These are phyloP conservation scores for Platalea minor DNA, from an alignment of 2,797 vertebrate species.

Conservation along the genomic window DNA sequence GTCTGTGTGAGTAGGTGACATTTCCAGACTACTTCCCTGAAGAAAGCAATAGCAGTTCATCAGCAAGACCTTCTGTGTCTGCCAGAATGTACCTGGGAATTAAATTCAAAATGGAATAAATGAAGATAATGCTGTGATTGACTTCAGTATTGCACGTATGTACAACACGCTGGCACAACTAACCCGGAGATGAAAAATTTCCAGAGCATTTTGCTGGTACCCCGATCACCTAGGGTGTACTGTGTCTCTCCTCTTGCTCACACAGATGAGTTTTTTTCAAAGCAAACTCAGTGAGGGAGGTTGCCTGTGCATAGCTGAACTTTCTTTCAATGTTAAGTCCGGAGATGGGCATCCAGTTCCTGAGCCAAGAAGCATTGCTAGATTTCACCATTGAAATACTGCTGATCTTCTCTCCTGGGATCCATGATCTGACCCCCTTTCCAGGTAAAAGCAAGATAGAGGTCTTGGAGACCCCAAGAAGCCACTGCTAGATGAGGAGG, in stretches of 20 bases:
- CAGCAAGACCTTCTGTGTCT: neutral
- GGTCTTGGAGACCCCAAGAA: neutral
- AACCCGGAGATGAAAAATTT: neutral
- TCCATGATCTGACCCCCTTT: neutral
- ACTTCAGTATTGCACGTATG: neutral
- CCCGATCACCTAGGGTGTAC: neutral
- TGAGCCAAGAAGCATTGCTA: neutral
- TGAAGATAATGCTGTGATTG: neutral
- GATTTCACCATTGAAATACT: neutral
- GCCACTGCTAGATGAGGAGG: neutral
- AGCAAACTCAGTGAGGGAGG: neutral
- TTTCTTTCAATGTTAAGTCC: neutral
- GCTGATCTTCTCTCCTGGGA: neutral
- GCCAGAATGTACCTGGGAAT: neutral
- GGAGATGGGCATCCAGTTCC: neutral
- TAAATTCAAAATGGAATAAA: neutral
- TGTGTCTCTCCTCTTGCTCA: neutral
- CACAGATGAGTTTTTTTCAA: neutral
- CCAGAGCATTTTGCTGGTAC: neutral
- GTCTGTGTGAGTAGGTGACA: neutral
- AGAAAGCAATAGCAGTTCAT: neutral
- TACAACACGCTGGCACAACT: neutral
- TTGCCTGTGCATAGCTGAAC: neutral
- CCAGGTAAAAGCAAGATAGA: neutral
- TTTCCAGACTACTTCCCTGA: neutral